These are phyloP conservation scores for Pempheris klunzingeri DNA, from an alignment of 2,797 vertebrate genomes.

Conservation along the genomic window DNA sequence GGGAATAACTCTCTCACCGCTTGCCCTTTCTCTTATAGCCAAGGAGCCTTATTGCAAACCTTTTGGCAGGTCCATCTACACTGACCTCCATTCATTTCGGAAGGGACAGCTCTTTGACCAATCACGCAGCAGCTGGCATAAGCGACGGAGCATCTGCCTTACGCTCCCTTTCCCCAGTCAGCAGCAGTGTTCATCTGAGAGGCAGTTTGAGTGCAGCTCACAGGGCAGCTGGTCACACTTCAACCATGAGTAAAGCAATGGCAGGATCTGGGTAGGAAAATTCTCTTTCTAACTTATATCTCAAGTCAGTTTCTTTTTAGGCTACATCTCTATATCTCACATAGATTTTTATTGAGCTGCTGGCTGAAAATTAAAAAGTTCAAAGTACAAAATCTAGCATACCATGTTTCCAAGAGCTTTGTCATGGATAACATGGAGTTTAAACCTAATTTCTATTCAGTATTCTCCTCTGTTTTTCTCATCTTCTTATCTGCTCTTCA, in stretches of 20 bases:
- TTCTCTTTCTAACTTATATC: neutral
- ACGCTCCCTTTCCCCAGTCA: slow-evolving; percentile 93
- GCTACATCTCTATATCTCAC: neutral
- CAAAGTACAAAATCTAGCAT: neutral
- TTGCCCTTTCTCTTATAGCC: slow-evolving; percentile 83
- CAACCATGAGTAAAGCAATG: slow-evolving; percentile 84
- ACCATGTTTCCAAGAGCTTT: neutral
- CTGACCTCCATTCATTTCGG: slow-evolving; percentile 88
- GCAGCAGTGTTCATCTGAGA: slow-evolving; percentile 87
- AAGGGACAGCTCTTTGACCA: slow-evolving; percentile 87
- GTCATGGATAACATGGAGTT: neutral
- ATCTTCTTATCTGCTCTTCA: slow-evolving; percentile 6
- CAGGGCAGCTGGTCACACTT: slow-evolving; percentile 71
- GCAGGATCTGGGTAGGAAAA: slow-evolving; percentile 89
- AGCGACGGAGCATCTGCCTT: slow-evolving; percentile 90
- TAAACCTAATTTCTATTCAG: neutral
- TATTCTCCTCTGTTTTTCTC: neutral
- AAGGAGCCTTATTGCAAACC: slow-evolving; percentile 94
- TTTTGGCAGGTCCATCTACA: slow-evolving; percentile 90
- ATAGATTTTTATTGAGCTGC: neutral
- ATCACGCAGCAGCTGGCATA: slow-evolving; percentile 84
- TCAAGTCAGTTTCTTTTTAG: neutral
- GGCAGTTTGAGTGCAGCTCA: slow-evolving; percentile 80
- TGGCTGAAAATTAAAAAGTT: neutral
- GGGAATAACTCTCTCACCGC: neutral